These are phyloP conservation scores for Leptinotarsa defecta DNA, from an alignment of 1,140 invertebrate species.

Conservation along the genomic window DNA sequence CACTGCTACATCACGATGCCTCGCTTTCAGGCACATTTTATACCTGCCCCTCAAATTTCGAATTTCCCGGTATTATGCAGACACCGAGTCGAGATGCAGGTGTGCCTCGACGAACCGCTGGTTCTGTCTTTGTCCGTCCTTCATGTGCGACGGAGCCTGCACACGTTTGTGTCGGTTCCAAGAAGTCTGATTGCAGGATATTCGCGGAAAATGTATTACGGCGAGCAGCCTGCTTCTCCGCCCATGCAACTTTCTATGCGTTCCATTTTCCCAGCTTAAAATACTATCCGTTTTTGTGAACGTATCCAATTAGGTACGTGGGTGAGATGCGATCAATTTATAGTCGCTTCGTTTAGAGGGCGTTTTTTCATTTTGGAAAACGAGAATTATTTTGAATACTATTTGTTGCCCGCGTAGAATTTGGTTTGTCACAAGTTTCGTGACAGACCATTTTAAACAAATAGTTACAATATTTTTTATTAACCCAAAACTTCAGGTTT, in stretches of 20 bases:
- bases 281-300: not conserved
- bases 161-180: slow-evolving; percentile 10
- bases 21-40: slow-evolving; percentile 13
- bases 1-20: slow-evolving; percentile 4
- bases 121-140: not conserved
- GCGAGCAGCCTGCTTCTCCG: not conserved
- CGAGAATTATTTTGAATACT: no score
- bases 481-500: no score
- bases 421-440: no score
- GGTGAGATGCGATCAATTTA: no score
- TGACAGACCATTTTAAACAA: no score
- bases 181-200: slow-evolving; percentile 21
- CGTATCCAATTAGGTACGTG: no score
- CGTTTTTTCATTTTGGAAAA: no score
- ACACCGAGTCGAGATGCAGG: slow-evolving; percentile 5
- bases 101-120: slow-evolving; percentile 7
- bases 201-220: slow-evolving; percentile 19
- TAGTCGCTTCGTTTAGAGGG: no score
- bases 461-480: no score
- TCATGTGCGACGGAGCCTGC: not conserved
- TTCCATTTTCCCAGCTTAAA: not conserved
- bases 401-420: no score
- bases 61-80: slow-evolving; percentile 23
- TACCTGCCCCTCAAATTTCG: slow-evolving; percentile 22
- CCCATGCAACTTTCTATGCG: slow-evolving; percentile 1